Evolutionary conservation across 92 coral and sea anemone species (phyloP).

Genomic region (Pocillopora grandis): DNA sequence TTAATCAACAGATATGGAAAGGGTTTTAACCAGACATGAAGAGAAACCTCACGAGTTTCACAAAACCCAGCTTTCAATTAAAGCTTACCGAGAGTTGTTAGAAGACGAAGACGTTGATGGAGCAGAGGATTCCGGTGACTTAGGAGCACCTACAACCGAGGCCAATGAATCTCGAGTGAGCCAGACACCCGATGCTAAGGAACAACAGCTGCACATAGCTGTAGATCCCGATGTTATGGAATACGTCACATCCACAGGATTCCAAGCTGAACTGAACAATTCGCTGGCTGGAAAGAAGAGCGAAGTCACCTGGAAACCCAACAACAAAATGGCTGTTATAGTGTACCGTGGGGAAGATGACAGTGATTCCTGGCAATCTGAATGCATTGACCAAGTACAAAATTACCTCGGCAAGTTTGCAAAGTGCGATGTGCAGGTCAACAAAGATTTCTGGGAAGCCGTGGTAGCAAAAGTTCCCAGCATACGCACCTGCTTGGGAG

Average conservation of each 20-base stretch:
- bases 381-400: slow-evolving; percentile 30
- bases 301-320: slow-evolving; percentile 35
- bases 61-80: slow-evolving; percentile 35
- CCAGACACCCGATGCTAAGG: not conserved
- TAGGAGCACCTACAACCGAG: not conserved
- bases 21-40: slow-evolving; percentile 10
- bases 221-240: slow-evolving; percentile 75
- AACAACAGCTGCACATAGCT: slow-evolving; percentile 26
- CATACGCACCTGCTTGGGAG: slow-evolving; percentile 43
- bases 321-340: slow-evolving; percentile 9
- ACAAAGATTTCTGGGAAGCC: slow-evolving; percentile 42
- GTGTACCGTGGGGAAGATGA: slow-evolving; percentile 28
- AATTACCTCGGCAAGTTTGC: slow-evolving; percentile 15
- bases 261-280: slow-evolving; percentile 29
- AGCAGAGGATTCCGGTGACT: not conserved
- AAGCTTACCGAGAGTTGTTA: slow-evolving; percentile 41
- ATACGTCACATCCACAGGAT: slow-evolving; percentile 30
- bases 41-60: slow-evolving; percentile 34
- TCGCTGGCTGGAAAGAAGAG: slow-evolving; percentile 31
- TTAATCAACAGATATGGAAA: slow-evolving; percentile 36
- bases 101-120: slow-evolving; percentile 32
- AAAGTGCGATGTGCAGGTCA: slow-evolving; percentile 36
- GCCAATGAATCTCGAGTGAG: not conserved
- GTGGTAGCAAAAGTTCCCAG: slow-evolving; percentile 37
- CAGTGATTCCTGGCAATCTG: slow-evolving; percentile 29